Conservation (phyloP, 2,888 invertebrate species). For the Zaprionus lineosus region DNA sequence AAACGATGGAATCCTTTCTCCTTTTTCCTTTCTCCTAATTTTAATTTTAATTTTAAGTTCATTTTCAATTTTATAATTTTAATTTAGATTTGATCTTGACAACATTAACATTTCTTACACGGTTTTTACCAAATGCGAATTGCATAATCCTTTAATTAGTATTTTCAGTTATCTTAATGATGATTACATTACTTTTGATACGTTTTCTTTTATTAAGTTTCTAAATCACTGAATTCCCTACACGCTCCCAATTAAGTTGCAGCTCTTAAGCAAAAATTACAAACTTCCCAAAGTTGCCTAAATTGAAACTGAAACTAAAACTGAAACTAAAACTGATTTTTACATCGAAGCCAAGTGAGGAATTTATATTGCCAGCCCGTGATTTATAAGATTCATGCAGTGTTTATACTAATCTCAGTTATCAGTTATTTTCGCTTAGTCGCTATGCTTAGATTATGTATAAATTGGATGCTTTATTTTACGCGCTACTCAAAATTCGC, state of each 20-base stretch:
- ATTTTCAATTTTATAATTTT: no score
- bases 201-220: slow-evolving; percentile 57
- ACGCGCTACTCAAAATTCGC: slow-evolving; percentile 73
- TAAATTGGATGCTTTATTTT: slow-evolving; percentile 73
- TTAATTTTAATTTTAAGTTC: slow-evolving; percentile 17
- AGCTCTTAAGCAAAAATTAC: slow-evolving; percentile 57
- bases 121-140: slow-evolving; percentile 36
- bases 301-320: no score
- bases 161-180: slow-evolving; percentile 30
- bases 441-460: slow-evolving; percentile 61
- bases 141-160: slow-evolving; percentile 36
- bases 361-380: slow-evolving; percentile 56
- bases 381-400: slow-evolving; percentile 10
- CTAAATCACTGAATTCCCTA: slow-evolving; percentile 68
- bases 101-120: no score
- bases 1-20: slow-evolving; percentile 19
- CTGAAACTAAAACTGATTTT: no score
- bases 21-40: background rate
- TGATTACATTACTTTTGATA: slow-evolving; percentile 49
- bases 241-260: slow-evolving; percentile 30
- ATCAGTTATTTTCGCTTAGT: slow-evolving; percentile 47
- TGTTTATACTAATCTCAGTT: slow-evolving; percentile 45
- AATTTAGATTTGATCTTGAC: no score
- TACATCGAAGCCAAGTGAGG: slow-evolving; percentile 61
- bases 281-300: slow-evolving; percentile 65